Evolutionary conservation across 1,140 invertebrate genomes (phyloP).

Genomic region (Cryptotermes secundus): DNA sequence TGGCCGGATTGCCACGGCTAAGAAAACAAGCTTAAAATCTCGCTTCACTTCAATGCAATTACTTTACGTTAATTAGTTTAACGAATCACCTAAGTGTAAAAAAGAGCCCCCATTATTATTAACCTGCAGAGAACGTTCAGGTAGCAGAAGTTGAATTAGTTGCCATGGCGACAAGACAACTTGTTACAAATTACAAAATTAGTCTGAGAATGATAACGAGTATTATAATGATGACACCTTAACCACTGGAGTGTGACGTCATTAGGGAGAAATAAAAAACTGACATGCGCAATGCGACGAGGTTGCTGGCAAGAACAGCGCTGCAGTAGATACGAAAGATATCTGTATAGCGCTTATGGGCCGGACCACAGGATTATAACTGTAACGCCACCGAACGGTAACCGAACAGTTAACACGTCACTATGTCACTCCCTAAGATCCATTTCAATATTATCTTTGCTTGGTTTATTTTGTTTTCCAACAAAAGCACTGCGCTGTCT

Average conservation of each 20-base stretch:
- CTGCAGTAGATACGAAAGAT: too few species aligned
- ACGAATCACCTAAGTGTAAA: slow-evolving; percentile 17
- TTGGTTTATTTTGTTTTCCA: too few species aligned
- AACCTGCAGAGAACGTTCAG: background rate
- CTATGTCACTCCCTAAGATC: too few species aligned
- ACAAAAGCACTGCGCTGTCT: too few species aligned
- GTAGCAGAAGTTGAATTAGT: background rate
- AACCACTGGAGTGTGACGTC: background rate
- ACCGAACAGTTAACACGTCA: too few species aligned
- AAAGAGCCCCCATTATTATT: background rate
- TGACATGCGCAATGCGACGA: too few species aligned
- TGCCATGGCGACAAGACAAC: slow-evolving; percentile 9
- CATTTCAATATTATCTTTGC: too few species aligned
- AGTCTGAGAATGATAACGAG: slow-evolving; percentile 10
- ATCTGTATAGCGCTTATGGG: too few species aligned
- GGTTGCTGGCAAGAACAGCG: too few species aligned
- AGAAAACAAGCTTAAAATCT: slow-evolving; percentile 17
- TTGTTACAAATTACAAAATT: slow-evolving; percentile 16
- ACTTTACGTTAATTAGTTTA: background rate
- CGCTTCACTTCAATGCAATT: background rate
- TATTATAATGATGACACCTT: background rate
- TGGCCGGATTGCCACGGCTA: background rate
- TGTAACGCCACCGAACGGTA: too few species aligned
- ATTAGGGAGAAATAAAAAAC: background rate
- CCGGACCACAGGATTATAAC: too few species aligned